Base-by-base conservation (phyloP, 1,140 invertebrate species). In the Anastrepha obliqua region DNA sequence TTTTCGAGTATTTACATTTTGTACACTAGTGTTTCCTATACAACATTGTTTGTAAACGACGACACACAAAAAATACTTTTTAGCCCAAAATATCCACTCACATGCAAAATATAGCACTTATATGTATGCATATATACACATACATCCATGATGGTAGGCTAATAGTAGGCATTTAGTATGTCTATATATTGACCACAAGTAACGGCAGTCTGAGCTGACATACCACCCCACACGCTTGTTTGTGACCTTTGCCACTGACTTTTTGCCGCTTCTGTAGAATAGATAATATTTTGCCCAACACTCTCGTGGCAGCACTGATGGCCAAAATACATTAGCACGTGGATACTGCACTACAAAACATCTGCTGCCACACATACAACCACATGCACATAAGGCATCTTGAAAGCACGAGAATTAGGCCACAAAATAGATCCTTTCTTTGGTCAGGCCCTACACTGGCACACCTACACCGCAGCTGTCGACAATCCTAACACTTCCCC, bases 301-400 rank as follows among this genome's bases (percentile, higher is more conserved):
- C 47, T 47, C 44, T 55, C 15, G 47, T 7, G 9, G 17, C 17
- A 55, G 15, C 51, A 55, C 51, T 55, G 17, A 15, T 81, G 74
- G 47, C 74, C 44, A 81, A 81, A 81, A 81, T 55, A 81, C 74
- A 81, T 81, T 81, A 81, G 74, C 74, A 81, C 74, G 47, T 81
- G 74, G 29, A 17, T 81, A 29, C 17, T 55, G 74, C 74, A 55
- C 74, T 55, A 81, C n/a, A 3, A 42, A 81, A 81, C 47, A 81
- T 51, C 8, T 55, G 70, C 47, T 5, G 29, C 3, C 7, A 47
- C 4, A 70, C 11, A 51, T 13, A 47, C 29, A 44, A 4, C 3
- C 74, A 81, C n/a, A 55, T n/a, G 55, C 5, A 15, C 9, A 13
- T 47, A 13, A n/a, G 44, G 29, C 2, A 51, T 67, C 20, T 11